Base-by-base conservation (phyloP, 1,140 invertebrate genomes). In the Zophobas morio region DNA sequence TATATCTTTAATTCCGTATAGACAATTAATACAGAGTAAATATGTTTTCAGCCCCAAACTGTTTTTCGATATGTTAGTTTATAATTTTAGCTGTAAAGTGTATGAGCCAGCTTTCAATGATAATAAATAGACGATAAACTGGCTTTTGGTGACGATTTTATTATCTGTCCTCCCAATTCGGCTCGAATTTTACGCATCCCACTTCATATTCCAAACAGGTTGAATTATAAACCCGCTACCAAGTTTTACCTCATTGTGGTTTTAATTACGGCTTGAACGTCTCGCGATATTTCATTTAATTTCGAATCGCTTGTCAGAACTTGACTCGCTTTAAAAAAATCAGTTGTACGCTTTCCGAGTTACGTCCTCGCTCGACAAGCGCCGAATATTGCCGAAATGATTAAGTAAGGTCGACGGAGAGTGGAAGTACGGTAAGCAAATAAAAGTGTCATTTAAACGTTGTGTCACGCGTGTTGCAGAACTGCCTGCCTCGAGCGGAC, bases 371-470 rank as follows among this genome's bases (percentile, higher is more conserved):
- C 54, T 49, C 46, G 46, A 70, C 74, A 76, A 76, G 35, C 40
- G 70, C 66, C 35, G 49, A 37, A 70, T 70, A 60, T 76, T 56
- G 74, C 70, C 74, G 70, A 60, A 74, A 74, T 74, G 73, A 74
- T 74, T 74, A 74, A 74, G 73, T 74, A 74, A 74, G 39, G 54
- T 53, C 57, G n/a, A 40, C 70, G 42, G 46, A 20, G 20, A 20
- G 60, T 35, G 39, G 39, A 39, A 66, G 60, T 76, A 70, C 74
- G 60, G 47, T 53, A 46, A 66, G 60, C 66, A 76, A 76, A 76
- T 63, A 76, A 76, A 76, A 76, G 36, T 70, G 63, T 70, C 74
- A 76, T 76, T 76, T 76, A 76, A 76, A 76, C 46, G 74, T 66
- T 53, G 37, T 66, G 74, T 70, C 74, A 76, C 74, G 74, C 74